Evolutionary conservation across 37 sponge, comb jelly and placozoan genomes (phyloP).

Genomic region (Amphimedon queenslandica): DNA sequence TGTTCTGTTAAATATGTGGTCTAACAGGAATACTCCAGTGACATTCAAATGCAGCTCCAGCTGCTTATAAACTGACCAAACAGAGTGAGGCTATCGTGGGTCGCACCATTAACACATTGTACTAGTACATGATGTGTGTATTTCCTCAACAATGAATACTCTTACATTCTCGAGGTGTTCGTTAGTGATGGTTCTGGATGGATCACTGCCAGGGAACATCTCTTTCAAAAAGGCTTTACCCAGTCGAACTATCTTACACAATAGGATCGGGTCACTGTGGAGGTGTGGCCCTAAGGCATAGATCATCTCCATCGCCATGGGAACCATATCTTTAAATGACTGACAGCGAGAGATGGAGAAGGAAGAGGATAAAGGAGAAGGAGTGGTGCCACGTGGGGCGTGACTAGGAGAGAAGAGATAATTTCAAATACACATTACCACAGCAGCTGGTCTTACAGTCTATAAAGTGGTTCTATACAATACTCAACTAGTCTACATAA

Average conservation of each 20-base stretch:
- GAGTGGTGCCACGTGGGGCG: conserved; percentile 52
- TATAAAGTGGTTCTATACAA: conserved; percentile 76
- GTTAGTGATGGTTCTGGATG: no score
- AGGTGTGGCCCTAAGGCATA: conserved; percentile 74
- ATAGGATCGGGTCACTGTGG: conserved; percentile 66
- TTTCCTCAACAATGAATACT: no score
- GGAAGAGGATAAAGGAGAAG: conserved; percentile 10
- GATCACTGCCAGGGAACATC: conserved; percentile 3
- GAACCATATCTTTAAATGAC: conserved; percentile 20
- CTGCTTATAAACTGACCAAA: no score
- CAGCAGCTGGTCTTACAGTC: conserved; percentile 27
- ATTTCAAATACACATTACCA: neutral
- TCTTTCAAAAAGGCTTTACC: conserved; percentile 71
- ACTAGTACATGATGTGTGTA: no score
- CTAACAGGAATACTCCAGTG: no score
- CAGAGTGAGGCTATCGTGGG: no score
- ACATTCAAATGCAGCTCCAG: no score
- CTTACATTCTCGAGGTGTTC: no score
- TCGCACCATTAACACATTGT: no score
- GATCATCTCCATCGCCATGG: conserved; percentile 57
- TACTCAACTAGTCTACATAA: conserved; percentile 55
- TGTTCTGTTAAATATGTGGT: no score
- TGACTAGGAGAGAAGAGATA: conserved; percentile 1
- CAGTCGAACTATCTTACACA: conserved; percentile 82
- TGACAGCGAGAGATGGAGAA: conserved; percentile 23